Base-by-base conservation (phyloP, 2,888 invertebrate species). In the Noctua comes region DNA sequence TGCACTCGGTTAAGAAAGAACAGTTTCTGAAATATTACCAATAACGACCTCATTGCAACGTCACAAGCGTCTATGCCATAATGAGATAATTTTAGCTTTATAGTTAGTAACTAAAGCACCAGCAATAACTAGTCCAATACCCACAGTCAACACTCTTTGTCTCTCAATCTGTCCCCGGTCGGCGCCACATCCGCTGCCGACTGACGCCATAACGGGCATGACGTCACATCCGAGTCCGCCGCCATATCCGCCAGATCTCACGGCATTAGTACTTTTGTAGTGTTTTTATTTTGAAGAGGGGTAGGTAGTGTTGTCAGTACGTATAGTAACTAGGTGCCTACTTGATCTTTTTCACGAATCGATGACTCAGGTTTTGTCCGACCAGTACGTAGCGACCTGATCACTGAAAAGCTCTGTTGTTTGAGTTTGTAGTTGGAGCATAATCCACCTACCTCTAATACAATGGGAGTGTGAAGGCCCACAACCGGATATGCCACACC, bases 181-280 rank as follows among this genome's bases (percentile, higher is more conserved):
- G 59, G 31, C 24, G 77, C 27, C 27, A 82, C 57, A 76, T 82
- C 79, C 75, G 48, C n/a, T 11, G 66, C 43, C 66, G 66, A 66
- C 40, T 65, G 75, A 31, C 21, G 46, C 40, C 64, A 48, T 48
- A 48, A 66, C 40, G 57, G 31, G 62, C 40, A n/a, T 81, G 82
- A 79, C 76, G 59, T 59, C 82, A 82, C 31, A n/a, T 43, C 54
- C 66, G 48, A n/a, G 43, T 81, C 81, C 65, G 57, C 65, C 65
- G 40, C 65, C 31, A 74, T 74, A 24, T 59, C 79, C 69, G 69
- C 18, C 57, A 43, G 82, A 57, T 66, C 40, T 40, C 31, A 24
- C 31, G n/a, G 40, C 31, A 81, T 75, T 81, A 81, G 43, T 48
- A 54, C 74, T 51, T 80, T 66, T 66, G 65, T 66, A 74, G 65